Evolutionary conservation across 2,113 vertebrate species (phyloP), one percentile per base, ranked within the genome.

Genomic region (Cranoglanis bouderius): DNA sequence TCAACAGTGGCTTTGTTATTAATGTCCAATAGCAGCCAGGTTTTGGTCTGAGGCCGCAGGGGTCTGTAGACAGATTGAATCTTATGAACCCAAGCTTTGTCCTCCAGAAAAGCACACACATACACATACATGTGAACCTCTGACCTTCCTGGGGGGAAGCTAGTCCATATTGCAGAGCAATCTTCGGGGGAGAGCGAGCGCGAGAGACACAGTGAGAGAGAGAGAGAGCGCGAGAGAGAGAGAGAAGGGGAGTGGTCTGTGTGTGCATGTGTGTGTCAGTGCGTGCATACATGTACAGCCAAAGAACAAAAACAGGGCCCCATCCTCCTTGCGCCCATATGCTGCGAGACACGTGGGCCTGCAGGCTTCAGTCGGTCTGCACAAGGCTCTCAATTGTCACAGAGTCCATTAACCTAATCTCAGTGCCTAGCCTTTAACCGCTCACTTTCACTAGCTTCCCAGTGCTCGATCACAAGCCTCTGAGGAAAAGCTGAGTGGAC

Each of bases 111-210:
- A n/a, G 21, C 70, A 32, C 55, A 77, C 61, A 84, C 70, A 6
- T 35, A 84, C 80, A 84, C 51, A 46, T 82, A 89, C 55, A 84
- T n/a, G 80, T 93, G 91, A 93, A 95, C 94, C 94, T 89, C 86
- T 95, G 93, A 94, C 93, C 95, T 95, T 94, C 93, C 92, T 93
- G 85, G 91, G 83, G 86, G 91, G 91, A 94, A 94, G 90, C 91
- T 90, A 89, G 88, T 93, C 72, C 90, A 90, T 85, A 84, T 32
- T 82, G 82, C 61, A 86, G 80, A 82, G 53, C 26, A n/a, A 65
- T 65, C 32, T 19, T 38, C 18, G 19, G 7, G 63, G 43, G 61
- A 57, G 63, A 35, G 16, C 70, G 35, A 70, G 35, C 82, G 35
- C 65, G 46, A 9, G 49, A 19, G n/a, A 67, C 12, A 35, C 7